A percentile compares a stretch with the other conserved stretches of the same genome.
phyloP scores from a whole-genome alignment of 2,888 invertebrate species.

The Megamerina dolium region DNA sequence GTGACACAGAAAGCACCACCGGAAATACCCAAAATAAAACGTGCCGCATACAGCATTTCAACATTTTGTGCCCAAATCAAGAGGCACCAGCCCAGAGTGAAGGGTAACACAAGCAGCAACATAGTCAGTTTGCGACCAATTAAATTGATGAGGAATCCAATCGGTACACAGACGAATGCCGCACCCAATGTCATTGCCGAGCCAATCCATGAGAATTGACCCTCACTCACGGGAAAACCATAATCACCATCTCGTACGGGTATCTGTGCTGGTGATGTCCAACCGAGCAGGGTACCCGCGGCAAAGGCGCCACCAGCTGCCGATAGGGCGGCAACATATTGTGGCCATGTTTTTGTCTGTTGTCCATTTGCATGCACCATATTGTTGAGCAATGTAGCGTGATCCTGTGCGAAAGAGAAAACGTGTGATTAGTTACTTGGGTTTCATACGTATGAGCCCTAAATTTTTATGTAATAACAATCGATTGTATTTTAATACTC shows the following conservation, averaged over 20 bases:
- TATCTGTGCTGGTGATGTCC: constrained; percentile 66
- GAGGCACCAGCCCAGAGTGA: constrained; percentile 67
- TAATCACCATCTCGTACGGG: constrained; percentile 21
- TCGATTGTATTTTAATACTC: not conserved
- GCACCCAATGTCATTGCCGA: constrained; percentile 70
- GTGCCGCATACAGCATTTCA: constrained; percentile 42
- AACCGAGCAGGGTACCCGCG: constrained; percentile 68
- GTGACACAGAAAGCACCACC: constrained; percentile 75
- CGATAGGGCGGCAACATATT: constrained; percentile 48
- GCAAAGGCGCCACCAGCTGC: constrained; percentile 75
- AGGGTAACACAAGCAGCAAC: constrained; percentile 54
- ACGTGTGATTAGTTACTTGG: too few species aligned
- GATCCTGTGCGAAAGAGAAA: constrained; percentile 33
- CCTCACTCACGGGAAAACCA: constrained; percentile 51
- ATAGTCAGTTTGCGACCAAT: constrained; percentile 67
- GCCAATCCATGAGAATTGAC: constrained; percentile 65
- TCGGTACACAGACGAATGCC: constrained; percentile 65
- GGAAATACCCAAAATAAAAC: constrained; percentile 45
- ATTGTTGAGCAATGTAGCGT: constrained; percentile 37
- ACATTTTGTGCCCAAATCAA: constrained; percentile 66
- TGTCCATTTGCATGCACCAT: constrained; percentile 40
- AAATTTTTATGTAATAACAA: too few species aligned
- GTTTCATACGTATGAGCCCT: too few species aligned
- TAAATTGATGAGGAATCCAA: constrained; percentile 62
- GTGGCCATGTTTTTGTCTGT: constrained; percentile 34